Percentiles rank a stretch among this genome's conserved stretches.
These are phyloP conservation scores for Tenualosa thibaudeaui DNA, from an alignment of 2,797 vertebrate genomes.

Conservation along the genomic window DNA sequence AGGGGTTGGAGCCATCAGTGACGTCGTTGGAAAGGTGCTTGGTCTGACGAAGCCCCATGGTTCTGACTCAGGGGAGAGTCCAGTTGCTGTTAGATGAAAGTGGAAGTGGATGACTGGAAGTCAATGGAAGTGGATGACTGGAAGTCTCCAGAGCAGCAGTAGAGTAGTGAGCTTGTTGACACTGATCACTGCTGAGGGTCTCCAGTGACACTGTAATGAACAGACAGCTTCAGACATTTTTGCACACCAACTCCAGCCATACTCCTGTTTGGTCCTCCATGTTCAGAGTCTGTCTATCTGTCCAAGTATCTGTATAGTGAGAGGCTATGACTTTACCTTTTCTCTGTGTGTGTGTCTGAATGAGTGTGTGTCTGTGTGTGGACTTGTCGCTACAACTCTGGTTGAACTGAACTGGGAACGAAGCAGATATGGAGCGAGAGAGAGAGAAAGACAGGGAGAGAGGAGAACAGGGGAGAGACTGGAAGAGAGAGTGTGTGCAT, in stretches of 20 bases:
- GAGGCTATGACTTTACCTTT: neutral
- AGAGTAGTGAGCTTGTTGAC: too few relatives aligned
- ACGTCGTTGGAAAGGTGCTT: slow-evolving; percentile 8
- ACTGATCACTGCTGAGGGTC: neutral
- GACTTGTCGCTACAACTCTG: neutral
- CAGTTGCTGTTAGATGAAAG: too few relatives aligned
- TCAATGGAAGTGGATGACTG: neutral
- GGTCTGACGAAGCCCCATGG: slow-evolving; percentile 34
- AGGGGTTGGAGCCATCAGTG: slow-evolving; percentile 40
- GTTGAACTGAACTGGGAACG: neutral
- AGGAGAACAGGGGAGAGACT: neutral
- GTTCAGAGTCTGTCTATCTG: neutral
- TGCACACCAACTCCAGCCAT: neutral
- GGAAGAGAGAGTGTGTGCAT: neutral
- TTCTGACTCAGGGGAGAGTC: slow-evolving; percentile 30
- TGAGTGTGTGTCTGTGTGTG: neutral
- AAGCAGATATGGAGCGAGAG: neutral
- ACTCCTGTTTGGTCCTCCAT: neutral
- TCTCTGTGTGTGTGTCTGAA: neutral
- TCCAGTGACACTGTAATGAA: neutral
- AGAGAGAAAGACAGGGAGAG: neutral
- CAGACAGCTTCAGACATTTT: neutral
- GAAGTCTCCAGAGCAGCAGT: neutral
- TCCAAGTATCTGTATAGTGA: neutral
- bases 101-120: neutral